Conservation (phyloP, 2,797 vertebrate genomes). For the Cirrhinus molitorella region DNA sequence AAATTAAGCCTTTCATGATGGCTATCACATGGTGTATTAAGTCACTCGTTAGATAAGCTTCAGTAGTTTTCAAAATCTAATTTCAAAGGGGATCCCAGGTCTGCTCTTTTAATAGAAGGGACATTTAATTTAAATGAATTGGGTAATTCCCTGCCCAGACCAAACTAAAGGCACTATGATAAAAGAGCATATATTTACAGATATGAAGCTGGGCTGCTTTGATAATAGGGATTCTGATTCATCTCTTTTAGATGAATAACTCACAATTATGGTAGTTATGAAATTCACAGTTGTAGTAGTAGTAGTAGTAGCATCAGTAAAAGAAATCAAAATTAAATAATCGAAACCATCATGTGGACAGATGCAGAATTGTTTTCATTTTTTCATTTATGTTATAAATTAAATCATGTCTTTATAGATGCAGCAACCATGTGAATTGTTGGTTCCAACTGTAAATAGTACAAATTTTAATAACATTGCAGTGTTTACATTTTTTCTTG, state of each 20-base stretch:
- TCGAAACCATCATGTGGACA: too few relatives aligned
- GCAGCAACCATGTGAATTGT: too few relatives aligned
- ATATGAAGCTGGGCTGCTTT: constrained; percentile 23
- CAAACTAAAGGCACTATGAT: constrained; percentile 34
- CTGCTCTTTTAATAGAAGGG: constrained; percentile 65
- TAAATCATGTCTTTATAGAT: not conserved
- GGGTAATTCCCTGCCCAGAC: constrained; percentile 47
- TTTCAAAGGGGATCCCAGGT: constrained; percentile 69
- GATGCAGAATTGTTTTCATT: not conserved
- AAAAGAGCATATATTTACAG: constrained; percentile 43
- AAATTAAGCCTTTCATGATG: constrained; percentile 75
- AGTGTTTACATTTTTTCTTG: not conserved
- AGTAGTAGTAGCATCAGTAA: not conserved
- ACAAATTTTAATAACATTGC: too few relatives aligned
- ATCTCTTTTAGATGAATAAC: not conserved
- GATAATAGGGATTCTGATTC: not conserved
- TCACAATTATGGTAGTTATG: not conserved
- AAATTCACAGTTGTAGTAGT: not conserved
- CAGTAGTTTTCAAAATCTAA: constrained; percentile 70
- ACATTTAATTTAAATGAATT: constrained; percentile 59
- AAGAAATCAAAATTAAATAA: not conserved
- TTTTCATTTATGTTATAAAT: not conserved
- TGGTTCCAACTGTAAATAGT: not conserved
- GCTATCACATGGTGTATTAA: constrained; percentile 76
- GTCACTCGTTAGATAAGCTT: constrained; percentile 77